Conservation (phyloP, 2,888 invertebrate species). For the Eledone cirrhosa region DNA sequence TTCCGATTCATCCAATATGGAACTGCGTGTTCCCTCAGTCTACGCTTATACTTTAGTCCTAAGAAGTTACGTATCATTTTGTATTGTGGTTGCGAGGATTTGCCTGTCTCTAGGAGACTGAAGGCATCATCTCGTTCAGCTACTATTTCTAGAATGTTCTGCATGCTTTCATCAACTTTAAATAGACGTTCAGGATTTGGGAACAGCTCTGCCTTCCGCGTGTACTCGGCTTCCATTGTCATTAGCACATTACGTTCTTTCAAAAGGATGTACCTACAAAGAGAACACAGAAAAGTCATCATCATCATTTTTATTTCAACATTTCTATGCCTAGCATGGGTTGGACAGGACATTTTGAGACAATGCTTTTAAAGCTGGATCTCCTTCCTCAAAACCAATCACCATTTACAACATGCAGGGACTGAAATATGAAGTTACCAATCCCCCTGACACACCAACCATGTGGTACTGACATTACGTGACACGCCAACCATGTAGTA, state of each 20-base stretch:
- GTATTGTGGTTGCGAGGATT: constrained; percentile 42
- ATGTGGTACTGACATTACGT: too few species aligned
- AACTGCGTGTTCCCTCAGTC: constrained; percentile 42
- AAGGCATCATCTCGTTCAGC: constrained; percentile 92
- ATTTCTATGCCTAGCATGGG: too few species aligned
- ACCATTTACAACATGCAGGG: too few species aligned
- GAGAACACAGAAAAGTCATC: too few species aligned
- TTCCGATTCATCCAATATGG: constrained; percentile 45
- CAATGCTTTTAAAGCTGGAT: too few species aligned
- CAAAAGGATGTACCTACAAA: constrained; percentile 78
- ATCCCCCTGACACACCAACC: too few species aligned
- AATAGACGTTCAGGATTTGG: constrained; percentile 93
- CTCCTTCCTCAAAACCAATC: too few species aligned
- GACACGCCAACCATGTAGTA: too few species aligned
- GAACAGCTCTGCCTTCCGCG: constrained; percentile 74
- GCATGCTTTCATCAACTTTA: constrained; percentile 95
- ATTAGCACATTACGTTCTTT: constrained; percentile 97
- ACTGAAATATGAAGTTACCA: too few species aligned
- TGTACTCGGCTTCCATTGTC: constrained; percentile 92
- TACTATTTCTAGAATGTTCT: constrained; percentile 87
- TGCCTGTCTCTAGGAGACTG: constrained; percentile 77
- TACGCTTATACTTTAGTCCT: constrained; percentile 44
- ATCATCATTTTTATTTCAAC: too few species aligned
- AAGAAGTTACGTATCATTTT: constrained; percentile 45
- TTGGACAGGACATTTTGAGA: too few species aligned